Evolutionary conservation across 2,888 invertebrate genomes (phyloP).

Genomic region (Uropetala carovei): DNA sequence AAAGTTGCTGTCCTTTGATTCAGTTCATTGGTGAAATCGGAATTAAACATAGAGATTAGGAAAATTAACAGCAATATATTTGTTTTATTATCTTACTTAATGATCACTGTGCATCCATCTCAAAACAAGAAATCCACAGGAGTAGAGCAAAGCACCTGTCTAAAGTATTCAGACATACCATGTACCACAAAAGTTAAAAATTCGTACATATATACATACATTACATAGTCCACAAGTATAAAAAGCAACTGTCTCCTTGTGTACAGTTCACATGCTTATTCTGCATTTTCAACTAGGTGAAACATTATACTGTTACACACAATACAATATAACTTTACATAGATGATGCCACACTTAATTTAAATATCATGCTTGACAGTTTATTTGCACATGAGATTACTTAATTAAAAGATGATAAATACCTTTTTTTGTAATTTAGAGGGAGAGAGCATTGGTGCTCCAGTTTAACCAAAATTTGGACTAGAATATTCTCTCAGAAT

Average conservation of each 20-base stretch:
- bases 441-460: neutral
- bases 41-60: neutral
- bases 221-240: neutral
- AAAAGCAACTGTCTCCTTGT: neutral
- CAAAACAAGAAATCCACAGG: conserved; percentile 19
- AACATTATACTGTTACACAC: conserved; percentile 6
- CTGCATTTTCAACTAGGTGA: too few relatives aligned
- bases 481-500: neutral
- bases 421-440: neutral
- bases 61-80: conserved; percentile 44
- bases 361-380: neutral
- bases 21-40: neutral
- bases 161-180: conserved; percentile 36
- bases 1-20: neutral
- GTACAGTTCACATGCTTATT: neutral
- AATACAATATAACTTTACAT: conserved; percentile 6
- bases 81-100: conserved; percentile 52
- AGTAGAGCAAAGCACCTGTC: conserved; percentile 40
- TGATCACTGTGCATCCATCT: neutral
- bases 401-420: neutral
- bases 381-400: neutral
- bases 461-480: neutral
- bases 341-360: neutral
- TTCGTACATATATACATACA: conserved; percentile 28
- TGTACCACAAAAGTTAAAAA: conserved; percentile 47